Evolutionary conservation across 53 echinoderm and acorn worm species (phyloP), one percentile per base, ranked within the genome.

Genomic region (Arbacia lixula): DNA sequence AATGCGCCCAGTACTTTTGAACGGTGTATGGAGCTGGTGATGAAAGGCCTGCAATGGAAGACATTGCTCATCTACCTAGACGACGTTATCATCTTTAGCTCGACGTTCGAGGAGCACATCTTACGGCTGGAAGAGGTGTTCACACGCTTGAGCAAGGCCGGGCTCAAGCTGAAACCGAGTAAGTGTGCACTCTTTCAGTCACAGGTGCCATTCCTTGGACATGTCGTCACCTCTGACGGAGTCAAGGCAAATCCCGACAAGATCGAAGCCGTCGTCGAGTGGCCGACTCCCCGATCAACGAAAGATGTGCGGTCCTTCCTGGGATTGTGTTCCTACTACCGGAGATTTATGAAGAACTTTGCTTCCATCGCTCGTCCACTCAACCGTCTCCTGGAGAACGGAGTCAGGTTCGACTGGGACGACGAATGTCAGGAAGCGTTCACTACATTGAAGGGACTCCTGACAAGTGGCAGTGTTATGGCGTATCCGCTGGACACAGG

Each of bases 71-170:
- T n/a, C n/a, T 89, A 89, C 36, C 37, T 90, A 1, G 90, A 85
- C 22, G 85, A 86, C 31, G 17, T 90, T 5, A 85, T 85, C n/a
- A 43, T 90, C 5, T 72, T 90, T n/a, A n/a, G n/a, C n/a, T n/a
- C n/a, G n/a, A n/a, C n/a, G n/a, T n/a, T n/a, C n/a, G n/a, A n/a
- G n/a, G n/a, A n/a, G n/a, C n/a, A n/a, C n/a, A n/a, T n/a, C n/a
- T n/a, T n/a, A n/a, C n/a, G n/a, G n/a, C n/a, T n/a, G n/a, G n/a
- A n/a, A n/a, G n/a, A n/a, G n/a, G n/a, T n/a, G n/a, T n/a, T n/a
- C n/a, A n/a, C n/a, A n/a, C n/a, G n/a, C n/a, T n/a, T n/a, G n/a
- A n/a, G n/a, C n/a, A n/a, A n/a, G n/a, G n/a, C n/a, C n/a, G n/a
- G n/a, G n/a, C n/a, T n/a, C n/a, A n/a, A n/a, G n/a, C n/a, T n/a